phyloP scores from a whole-genome alignment of 1,140 invertebrate genomes.

The Monomorium pharaonis region DNA sequence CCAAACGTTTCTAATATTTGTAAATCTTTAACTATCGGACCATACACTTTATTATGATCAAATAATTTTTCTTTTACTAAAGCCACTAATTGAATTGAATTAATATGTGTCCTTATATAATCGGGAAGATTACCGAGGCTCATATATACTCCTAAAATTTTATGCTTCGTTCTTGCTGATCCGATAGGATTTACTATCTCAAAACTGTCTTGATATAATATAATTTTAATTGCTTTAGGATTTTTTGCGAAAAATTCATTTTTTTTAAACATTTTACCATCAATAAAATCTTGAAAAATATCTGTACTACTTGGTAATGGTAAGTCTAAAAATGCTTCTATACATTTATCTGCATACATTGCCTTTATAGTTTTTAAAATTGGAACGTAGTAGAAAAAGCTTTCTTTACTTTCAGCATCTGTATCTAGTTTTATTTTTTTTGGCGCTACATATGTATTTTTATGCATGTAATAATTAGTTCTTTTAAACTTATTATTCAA shows the following conservation, averaged over 20 bases:
- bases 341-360: too few relatives aligned
- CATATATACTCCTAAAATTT: neutral
- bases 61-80: neutral
- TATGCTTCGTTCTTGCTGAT: neutral
- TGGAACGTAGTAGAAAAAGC: too few relatives aligned
- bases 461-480: too few relatives aligned
- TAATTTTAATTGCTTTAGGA: neutral
- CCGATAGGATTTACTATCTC: neutral
- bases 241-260: neutral
- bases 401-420: too few relatives aligned
- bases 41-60: neutral
- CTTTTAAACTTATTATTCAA: too few relatives aligned
- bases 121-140: neutral
- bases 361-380: too few relatives aligned
- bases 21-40: neutral
- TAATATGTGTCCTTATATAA: neutral
- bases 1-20: neutral
- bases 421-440: too few relatives aligned
- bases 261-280: neutral
- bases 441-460: too few relatives aligned
- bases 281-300: too few relatives aligned
- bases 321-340: too few relatives aligned
- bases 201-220: neutral
- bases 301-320: too few relatives aligned
- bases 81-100: neutral